phyloP scores from a whole-genome alignment of 2,113 vertebrate species.

The Mola mola region DNA sequence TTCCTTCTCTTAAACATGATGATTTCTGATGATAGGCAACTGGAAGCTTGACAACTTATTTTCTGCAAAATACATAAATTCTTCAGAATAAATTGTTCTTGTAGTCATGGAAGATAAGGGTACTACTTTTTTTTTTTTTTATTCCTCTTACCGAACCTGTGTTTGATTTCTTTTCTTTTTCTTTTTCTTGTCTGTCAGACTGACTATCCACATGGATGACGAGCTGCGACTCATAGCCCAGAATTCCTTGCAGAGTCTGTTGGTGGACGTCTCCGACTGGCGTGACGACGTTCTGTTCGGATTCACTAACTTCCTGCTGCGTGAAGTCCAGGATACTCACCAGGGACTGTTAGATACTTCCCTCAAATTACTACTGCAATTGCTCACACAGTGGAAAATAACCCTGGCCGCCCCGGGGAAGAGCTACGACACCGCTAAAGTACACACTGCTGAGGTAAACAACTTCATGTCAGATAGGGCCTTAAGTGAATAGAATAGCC shows the following conservation, averaged over 20 bases:
- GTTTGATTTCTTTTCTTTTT: neutral
- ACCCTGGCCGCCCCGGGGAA: conserved; percentile 87
- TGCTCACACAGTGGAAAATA: conserved; percentile 96
- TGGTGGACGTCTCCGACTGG: conserved; percentile 96
- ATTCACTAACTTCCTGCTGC: conserved; percentile 93
- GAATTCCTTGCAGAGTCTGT: conserved; percentile 94
- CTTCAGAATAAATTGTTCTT: too few relatives aligned
- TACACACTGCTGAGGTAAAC: conserved; percentile 86
- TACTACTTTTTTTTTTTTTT: too few relatives aligned
- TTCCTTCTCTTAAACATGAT: too few relatives aligned
- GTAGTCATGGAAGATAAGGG: too few relatives aligned
- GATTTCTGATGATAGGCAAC: too few relatives aligned
- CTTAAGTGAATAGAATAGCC: neutral
- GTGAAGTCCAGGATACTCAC: conserved; percentile 94
- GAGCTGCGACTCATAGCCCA: conserved; percentile 96
- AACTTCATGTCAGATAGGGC: neutral
- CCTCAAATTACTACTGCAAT: conserved; percentile 91
- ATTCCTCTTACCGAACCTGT: too few relatives aligned
- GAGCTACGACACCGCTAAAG: conserved; percentile 82
- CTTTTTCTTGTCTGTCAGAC: conserved; percentile 68
- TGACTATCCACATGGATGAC: conserved; percentile 98
- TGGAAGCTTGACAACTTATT: too few relatives aligned
- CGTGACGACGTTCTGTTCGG: conserved; percentile 95
- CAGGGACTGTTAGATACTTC: conserved; percentile 92
- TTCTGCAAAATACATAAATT: too few relatives aligned